phyloP scores from a whole-genome alignment of 1,140 invertebrate genomes.

The Mizuhopecten yessoensis region DNA sequence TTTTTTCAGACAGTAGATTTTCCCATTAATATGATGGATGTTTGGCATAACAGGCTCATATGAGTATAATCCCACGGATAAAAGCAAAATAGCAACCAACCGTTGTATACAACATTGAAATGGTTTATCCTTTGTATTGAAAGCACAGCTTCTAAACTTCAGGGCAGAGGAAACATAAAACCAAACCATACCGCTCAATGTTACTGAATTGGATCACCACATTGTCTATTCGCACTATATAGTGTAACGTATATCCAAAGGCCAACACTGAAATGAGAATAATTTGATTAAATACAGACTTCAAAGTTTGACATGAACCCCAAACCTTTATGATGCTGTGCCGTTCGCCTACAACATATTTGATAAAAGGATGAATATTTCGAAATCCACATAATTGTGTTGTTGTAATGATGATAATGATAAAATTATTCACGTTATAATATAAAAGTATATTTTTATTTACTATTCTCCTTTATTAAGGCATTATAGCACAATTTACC shows the following conservation, averaged over 20 bases:
- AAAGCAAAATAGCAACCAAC: background rate
- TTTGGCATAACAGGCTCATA: background rate
- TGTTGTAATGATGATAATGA: no score
- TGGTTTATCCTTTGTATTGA: background rate
- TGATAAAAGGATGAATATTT: background rate
- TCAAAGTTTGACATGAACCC: background rate
- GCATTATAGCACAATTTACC: no score
- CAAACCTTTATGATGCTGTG: background rate
- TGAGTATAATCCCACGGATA: background rate
- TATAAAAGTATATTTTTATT: background rate
- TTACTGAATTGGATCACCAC: background rate
- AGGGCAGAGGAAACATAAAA: background rate
- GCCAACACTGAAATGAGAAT: background rate
- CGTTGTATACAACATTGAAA: background rate
- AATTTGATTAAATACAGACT: background rate
- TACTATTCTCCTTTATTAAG: background rate
- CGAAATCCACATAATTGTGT: no score
- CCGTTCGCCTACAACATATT: background rate
- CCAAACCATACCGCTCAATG: background rate
- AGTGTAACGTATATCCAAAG: background rate
- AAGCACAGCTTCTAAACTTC: background rate
- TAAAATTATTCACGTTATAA: background rate
- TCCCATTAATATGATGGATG: slow-evolving; percentile 27
- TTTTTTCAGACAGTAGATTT: background rate
- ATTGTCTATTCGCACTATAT: background rate